phyloP scores from a whole-genome alignment of 2,888 invertebrate genomes.

The Orthonychiurus folsomi region DNA sequence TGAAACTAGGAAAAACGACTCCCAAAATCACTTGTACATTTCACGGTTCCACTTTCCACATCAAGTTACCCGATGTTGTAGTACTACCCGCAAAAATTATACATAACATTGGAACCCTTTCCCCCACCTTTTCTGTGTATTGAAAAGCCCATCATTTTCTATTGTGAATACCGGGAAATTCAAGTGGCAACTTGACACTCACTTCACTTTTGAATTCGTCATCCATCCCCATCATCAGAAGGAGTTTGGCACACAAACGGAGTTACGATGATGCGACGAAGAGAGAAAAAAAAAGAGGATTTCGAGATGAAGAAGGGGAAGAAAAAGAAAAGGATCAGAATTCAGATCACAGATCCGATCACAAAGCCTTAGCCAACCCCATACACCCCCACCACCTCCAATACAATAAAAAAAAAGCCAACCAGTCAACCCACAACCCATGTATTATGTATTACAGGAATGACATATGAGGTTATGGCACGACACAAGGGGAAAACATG shows the following conservation, averaged over 20 bases:
- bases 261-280: background rate
- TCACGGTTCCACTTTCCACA: too few species aligned
- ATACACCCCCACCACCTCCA: background rate
- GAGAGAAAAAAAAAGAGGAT: background rate
- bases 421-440: background rate
- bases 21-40: too few species aligned
- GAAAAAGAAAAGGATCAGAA: background rate
- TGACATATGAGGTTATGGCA: background rate
- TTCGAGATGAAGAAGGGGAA: background rate
- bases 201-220: background rate
- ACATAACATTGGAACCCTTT: too few species aligned
- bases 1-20: too few species aligned
- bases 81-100: too few species aligned
- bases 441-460: background rate
- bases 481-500: too few species aligned
- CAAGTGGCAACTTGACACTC: conserved; percentile 1
- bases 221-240: background rate
- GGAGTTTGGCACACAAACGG: too few species aligned
- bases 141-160: background rate
- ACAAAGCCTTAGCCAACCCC: background rate
- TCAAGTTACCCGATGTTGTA: too few species aligned
- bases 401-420: background rate
- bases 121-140: too few species aligned
- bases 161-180: background rate
- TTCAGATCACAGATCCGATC: background rate